phyloP scores from a whole-genome alignment of 2,888 invertebrate species.

The Oligia latruncula region DNA sequence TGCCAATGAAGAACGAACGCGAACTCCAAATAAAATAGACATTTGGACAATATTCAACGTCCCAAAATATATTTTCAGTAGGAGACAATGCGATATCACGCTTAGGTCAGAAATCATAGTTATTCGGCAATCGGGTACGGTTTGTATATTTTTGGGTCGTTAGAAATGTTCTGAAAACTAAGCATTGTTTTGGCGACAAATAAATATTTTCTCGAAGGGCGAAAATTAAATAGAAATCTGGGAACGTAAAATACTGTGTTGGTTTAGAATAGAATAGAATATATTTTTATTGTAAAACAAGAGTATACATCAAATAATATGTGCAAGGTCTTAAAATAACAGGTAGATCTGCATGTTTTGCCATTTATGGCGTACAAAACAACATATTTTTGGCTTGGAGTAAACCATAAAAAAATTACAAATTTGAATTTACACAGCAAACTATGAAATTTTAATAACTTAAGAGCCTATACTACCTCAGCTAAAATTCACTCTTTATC shows the following conservation, averaged over 20 bases:
- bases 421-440: no score
- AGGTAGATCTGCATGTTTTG: no score
- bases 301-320: no score
- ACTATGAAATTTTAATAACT: no score
- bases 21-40: slow-evolving; percentile 45
- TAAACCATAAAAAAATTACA: no score
- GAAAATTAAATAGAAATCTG: slow-evolving; percentile 20
- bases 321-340: no score
- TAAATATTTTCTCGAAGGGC: slow-evolving; percentile 10
- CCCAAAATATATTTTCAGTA: slow-evolving; percentile 46
- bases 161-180: slow-evolving; percentile 50
- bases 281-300: no score
- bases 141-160: slow-evolving; percentile 43
- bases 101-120: slow-evolving; percentile 59
- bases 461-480: no score
- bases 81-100: slow-evolving; percentile 58
- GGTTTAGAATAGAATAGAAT: no score
- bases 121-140: slow-evolving; percentile 37
- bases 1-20: slow-evolving; percentile 26
- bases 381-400: no score
- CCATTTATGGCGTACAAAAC: no score
- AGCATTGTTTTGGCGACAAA: slow-evolving; percentile 17
- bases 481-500: no score
- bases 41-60: slow-evolving; percentile 52
- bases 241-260: background rate